A percentile compares a stretch with the other conserved stretches of the same genome.
These are phyloP conservation scores for Neotoma lepida DNA, from an alignment of 2,113 vertebrate genomes.

Conservation along the genomic window DNA sequence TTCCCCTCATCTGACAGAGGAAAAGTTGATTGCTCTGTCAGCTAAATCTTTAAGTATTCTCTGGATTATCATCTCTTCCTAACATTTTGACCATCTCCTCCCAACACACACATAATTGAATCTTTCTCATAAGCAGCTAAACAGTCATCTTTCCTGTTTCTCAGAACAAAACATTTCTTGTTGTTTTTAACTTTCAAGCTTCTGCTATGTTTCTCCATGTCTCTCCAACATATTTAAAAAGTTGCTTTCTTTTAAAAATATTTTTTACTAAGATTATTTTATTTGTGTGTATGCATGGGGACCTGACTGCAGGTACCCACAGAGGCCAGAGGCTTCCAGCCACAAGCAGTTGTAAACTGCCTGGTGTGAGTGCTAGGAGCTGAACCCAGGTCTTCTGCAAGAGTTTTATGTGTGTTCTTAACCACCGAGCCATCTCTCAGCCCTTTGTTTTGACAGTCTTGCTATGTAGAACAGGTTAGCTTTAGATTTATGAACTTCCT, in stretches of 20 bases:
- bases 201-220: neutral
- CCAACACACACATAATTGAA: neutral
- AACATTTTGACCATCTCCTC: neutral
- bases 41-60: slow-evolving; percentile 1
- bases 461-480: neutral
- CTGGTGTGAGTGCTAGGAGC: neutral
- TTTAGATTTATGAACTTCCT: neutral
- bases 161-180: neutral
- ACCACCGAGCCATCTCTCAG: neutral
- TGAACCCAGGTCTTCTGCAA: neutral
- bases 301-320: neutral
- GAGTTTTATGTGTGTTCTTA: neutral
- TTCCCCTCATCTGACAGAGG: neutral
- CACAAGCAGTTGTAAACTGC: neutral
- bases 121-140: neutral
- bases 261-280: neutral
- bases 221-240: neutral
- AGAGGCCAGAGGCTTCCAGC: neutral
- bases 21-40: neutral
- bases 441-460: neutral
- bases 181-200: neutral
- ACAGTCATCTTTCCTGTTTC: neutral
- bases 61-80: neutral
- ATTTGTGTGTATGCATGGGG: neutral
- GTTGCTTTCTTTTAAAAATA: neutral